Conservation (phyloP, 2,888 invertebrate species). For the Tupiocoris notatus region DNA sequence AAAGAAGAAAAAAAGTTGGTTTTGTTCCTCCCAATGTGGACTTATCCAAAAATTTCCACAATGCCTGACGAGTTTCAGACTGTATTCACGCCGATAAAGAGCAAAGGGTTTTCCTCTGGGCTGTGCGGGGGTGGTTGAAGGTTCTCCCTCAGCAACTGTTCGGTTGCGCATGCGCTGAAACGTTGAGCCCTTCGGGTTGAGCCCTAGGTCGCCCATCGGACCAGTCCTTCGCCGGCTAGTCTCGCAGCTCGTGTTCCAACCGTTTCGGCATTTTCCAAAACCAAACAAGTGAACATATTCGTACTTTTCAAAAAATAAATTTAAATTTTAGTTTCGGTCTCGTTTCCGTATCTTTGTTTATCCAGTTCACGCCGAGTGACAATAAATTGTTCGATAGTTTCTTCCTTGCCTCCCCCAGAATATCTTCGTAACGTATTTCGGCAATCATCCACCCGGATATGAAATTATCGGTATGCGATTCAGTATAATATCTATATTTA, state of each 20-base stretch:
- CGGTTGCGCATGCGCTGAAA: slow-evolving; percentile 9
- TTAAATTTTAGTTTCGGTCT: background rate
- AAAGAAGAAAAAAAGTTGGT: too few species aligned
- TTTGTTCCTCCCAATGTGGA: too few species aligned
- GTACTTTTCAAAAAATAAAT: background rate
- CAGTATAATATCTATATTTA: too few species aligned
- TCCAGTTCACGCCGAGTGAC: background rate
- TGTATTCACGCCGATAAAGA: too few species aligned
- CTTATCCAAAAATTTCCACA: too few species aligned
- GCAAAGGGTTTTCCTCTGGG: background rate
- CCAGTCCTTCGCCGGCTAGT: slow-evolving; percentile 36
- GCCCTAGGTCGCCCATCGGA: slow-evolving; percentile 17
- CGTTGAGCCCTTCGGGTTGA: background rate
- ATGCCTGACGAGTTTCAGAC: too few species aligned
- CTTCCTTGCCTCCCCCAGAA: too few species aligned
- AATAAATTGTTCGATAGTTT: background rate
- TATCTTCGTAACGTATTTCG: background rate
- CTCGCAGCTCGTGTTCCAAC: slow-evolving; percentile 16
- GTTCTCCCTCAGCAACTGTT: background rate
- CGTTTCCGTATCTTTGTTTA: background rate
- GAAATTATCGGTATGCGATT: slow-evolving; percentile 4
- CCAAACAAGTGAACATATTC: background rate
- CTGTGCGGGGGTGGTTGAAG: background rate
- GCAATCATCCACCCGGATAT: slow-evolving; percentile 3
- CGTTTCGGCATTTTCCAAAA: background rate